These are phyloP conservation scores for Taenioides sp. DNA, from an alignment of 2,797 vertebrate species.

Conservation along the genomic window DNA sequence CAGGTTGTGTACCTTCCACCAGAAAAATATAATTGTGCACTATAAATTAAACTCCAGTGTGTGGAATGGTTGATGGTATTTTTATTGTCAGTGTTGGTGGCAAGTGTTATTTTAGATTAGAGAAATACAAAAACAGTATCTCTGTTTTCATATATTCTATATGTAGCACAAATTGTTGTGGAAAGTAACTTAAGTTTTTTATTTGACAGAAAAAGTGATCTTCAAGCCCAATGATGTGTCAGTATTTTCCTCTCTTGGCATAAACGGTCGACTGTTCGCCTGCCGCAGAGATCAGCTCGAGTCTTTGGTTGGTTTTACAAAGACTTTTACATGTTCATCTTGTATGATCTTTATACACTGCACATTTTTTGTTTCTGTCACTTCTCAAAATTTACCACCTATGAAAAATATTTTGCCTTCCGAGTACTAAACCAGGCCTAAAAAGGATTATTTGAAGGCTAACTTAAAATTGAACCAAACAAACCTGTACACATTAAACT, in stretches of 20 bases:
- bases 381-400: not conserved
- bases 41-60: not conserved
- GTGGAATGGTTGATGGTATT: not conserved
- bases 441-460: not conserved
- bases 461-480: too few relatives aligned
- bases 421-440: not conserved
- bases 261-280: constrained; percentile 93
- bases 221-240: constrained; percentile 93
- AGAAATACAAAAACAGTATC: not conserved
- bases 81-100: not conserved
- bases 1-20: too few relatives aligned
- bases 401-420: not conserved
- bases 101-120: not conserved
- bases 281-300: constrained; percentile 92
- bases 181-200: constrained; percentile 6
- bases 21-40: too few relatives aligned
- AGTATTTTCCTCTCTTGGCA: constrained; percentile 92
- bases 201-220: constrained; percentile 87
- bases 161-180: not conserved
- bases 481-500: too few relatives aligned
- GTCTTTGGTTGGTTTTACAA: constrained; percentile 84
- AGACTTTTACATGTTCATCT: not conserved
- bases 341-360: not conserved
- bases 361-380: not conserved
- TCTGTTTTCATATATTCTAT: not conserved